These are phyloP conservation scores for Percopsis omiscomaycus DNA, from an alignment of 2,797 vertebrate species.

Conservation along the genomic window DNA sequence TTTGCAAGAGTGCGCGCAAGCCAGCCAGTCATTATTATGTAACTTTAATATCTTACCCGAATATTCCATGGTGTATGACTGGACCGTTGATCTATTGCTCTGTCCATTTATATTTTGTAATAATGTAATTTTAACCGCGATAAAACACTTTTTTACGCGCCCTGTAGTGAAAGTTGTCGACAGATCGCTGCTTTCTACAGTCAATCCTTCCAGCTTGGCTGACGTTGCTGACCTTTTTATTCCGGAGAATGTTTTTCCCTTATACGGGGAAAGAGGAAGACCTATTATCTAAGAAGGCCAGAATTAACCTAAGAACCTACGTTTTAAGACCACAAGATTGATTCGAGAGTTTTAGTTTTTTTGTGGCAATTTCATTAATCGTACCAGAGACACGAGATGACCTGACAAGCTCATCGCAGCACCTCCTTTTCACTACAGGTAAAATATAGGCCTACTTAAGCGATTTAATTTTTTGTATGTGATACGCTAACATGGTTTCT, in stretches of 20 bases:
- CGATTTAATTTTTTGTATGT: conserved; percentile 9
- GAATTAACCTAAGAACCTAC: conserved; percentile 20
- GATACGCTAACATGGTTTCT: conserved; percentile 12
- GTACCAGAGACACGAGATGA: conserved; percentile 56
- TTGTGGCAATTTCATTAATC: conserved; percentile 21
- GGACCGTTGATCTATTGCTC: conserved; percentile 2
- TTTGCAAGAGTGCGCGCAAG: conserved; percentile 62
- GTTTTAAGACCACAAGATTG: conserved; percentile 6
- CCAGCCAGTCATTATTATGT: conserved; percentile 61
- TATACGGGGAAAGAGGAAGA: background rate
- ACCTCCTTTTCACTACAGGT: conserved; percentile 53
- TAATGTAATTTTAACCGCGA: background rate
- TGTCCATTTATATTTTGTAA: conserved; percentile 6
- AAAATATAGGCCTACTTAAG: conserved; percentile 7
- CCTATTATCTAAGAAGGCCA: conserved; percentile 33
- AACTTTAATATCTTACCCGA: conserved; percentile 58
- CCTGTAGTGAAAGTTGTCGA: conserved; percentile 65
- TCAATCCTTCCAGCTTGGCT: conserved; percentile 34
- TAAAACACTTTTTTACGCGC: conserved; percentile 9
- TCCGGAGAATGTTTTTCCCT: conserved; percentile 36
- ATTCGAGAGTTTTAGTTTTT: conserved; percentile 37
- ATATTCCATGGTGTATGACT: conserved; percentile 41
- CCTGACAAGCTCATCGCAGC: conserved; percentile 37
- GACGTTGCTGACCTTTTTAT: conserved; percentile 40
- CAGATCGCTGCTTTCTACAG: conserved; percentile 31